Evolutionary conservation across 2,797 vertebrate genomes (phyloP), one percentile per base, ranked within the genome.

Genomic region (Onychomys torridus): DNA sequence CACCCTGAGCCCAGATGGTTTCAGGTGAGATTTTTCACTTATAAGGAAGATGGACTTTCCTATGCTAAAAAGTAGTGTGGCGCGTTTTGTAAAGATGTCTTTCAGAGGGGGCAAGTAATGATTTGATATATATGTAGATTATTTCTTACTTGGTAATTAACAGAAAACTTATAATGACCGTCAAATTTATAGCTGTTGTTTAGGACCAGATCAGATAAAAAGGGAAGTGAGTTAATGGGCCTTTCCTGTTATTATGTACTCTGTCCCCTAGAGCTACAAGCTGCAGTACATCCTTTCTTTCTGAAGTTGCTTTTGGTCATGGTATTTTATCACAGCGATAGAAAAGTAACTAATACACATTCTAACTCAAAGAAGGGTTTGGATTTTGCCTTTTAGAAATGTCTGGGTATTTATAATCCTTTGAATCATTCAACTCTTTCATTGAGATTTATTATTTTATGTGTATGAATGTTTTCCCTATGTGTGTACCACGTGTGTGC

Each of bases 341-440:
- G 84, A 17, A 52, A 69, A 27, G 43, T 27, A 86, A 52, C 46
- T 86, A 86, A 52, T 69, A 69, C 27, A 49, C 37, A 76, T 85
- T 69, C 73, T 29, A n/a, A 96, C 43, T 84, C 88, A 85, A 71
- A 73, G 55, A 65, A 55, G 37, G 59, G 52, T 85, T 81, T 94
- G 25, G 52, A 29, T 87, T 84, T 95, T 40, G 13, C 19, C 52
- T 88, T n/a, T 87, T 78, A 63, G 77, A 3, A 57, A 34, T 82
- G 40, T 71, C 79, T 75, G 14, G 40, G 46, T 93, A 85, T 55
- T 78, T 85, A 49, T 67, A n/a, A 37, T 83, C 43, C 83, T 67
- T 67, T 37, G 71, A 88, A 65, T 85, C 91, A 0, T 94, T 92
- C 92, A 86, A 84, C 40, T 61, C 89, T 79, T 37, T 49, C 55